Conservation (phyloP, 2,888 invertebrate genomes). For the Mesorhabditis belari region DNA sequence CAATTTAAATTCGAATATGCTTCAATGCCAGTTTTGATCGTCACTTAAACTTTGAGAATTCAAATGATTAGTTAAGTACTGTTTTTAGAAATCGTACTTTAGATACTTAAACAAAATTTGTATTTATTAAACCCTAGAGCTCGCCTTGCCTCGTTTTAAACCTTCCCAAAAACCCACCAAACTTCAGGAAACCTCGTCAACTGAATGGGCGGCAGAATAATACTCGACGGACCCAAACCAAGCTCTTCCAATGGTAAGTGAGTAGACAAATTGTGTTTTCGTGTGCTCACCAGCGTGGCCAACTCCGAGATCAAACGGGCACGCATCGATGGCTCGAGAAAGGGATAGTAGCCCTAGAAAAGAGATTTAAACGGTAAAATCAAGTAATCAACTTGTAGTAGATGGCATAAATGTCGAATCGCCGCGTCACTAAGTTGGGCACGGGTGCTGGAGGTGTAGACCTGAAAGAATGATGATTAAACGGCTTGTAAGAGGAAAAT, state of each 20-base stretch:
- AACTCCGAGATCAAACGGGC: slow-evolving; percentile 42
- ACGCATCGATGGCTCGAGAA: slow-evolving; percentile 30
- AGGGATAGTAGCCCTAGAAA: slow-evolving; percentile 33
- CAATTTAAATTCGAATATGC: too few relatives aligned
- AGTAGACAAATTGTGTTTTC: slow-evolving; percentile 5
- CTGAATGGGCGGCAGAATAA: slow-evolving; percentile 48
- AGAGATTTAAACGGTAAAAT: too few relatives aligned
- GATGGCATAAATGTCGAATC: slow-evolving; percentile 53
- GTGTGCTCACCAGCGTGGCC: slow-evolving; percentile 21
- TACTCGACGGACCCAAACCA: slow-evolving; percentile 36
- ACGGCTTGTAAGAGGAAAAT: too few relatives aligned
- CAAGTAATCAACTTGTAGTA: slow-evolving; percentile 87
- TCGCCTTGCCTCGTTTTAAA: too few relatives aligned
- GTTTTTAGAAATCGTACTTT: too few relatives aligned
- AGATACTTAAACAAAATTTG: too few relatives aligned
- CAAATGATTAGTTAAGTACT: too few relatives aligned
- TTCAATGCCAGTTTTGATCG: too few relatives aligned
- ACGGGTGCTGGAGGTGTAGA: slow-evolving; percentile 81
- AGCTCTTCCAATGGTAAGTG: slow-evolving; percentile 29
- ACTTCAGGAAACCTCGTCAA: slow-evolving; percentile 44
- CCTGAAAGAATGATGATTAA: too few relatives aligned
- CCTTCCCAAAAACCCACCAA: too few relatives aligned
- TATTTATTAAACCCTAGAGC: too few relatives aligned
- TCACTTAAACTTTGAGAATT: too few relatives aligned
- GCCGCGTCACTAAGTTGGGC: slow-evolving; percentile 87